phyloP scores from a whole-genome alignment of 2,797 vertebrate species.

The Urocyon cinereoargenteus region DNA sequence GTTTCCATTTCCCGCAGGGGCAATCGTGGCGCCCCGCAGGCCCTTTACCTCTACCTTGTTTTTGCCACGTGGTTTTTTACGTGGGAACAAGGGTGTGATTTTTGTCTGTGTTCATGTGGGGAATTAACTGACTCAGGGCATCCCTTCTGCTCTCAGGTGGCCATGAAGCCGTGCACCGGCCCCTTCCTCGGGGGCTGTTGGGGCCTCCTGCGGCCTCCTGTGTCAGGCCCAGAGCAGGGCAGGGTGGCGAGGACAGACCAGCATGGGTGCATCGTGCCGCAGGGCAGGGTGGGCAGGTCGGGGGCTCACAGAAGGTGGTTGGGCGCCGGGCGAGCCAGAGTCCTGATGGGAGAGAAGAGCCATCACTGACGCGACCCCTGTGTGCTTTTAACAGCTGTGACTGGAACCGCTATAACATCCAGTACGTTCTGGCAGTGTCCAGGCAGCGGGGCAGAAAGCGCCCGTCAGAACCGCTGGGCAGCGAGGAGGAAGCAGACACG shows the following conservation, averaged over 20 bases:
- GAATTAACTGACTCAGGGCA: rapidly evolving
- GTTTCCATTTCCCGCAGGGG: neutral
- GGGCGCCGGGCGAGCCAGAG: rapidly evolving
- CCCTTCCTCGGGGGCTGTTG: too few species aligned
- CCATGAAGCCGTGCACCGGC: too few species aligned
- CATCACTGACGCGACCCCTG: neutral
- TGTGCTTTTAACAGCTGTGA: constrained; percentile 92
- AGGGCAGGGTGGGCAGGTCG: neutral
- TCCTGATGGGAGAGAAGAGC: rapidly evolving
- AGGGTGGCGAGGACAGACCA: neutral
- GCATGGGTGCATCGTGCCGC: neutral
- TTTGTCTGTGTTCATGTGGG: neutral
- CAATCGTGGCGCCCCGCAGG: rapidly evolving
- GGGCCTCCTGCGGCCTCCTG: neutral
- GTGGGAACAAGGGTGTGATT: neutral
- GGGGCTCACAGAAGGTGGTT: neutral
- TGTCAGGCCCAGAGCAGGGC: neutral
- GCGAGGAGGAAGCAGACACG: constrained; percentile 78
- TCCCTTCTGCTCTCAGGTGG: neutral
- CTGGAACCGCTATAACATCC: constrained; percentile 96
- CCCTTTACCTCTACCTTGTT: rapidly evolving
- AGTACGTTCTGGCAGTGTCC: constrained; percentile 92
- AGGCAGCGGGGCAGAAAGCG: constrained; percentile 94
- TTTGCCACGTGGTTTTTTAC: rapidly evolving
- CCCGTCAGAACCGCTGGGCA: constrained; percentile 76